A percentile compares a stretch with the other conserved stretches of the same genome.
Conservation (phyloP, 1,140 invertebrate species). For the Drosophila littoralis region DNA sequence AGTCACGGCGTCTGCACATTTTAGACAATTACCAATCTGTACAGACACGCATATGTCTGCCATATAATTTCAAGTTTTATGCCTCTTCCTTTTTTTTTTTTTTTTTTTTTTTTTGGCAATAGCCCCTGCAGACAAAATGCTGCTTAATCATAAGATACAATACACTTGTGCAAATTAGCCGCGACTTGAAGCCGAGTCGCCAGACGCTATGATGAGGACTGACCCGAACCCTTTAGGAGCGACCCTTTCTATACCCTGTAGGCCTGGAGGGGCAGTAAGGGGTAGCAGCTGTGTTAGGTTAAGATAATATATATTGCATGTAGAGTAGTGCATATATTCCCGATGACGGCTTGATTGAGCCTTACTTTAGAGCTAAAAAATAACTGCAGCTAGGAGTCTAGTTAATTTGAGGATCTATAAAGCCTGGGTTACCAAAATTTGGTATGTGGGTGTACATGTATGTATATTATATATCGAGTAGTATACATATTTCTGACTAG, state of each 20-base stretch:
- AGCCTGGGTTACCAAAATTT: too few species aligned
- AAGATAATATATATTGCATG: neutral
- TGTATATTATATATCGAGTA: too few species aligned
- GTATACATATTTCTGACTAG: too few species aligned
- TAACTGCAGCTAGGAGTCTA: too few species aligned
- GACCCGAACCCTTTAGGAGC: constrained; percentile 36
- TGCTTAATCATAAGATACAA: constrained; percentile 59
- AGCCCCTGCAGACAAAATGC: constrained; percentile 46
- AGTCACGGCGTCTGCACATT: constrained; percentile 41
- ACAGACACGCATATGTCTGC: constrained; percentile 39
- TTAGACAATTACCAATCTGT: constrained; percentile 49
- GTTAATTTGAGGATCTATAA: too few species aligned
- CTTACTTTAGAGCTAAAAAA: too few species aligned
- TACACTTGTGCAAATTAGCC: constrained; percentile 53
- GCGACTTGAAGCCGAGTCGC: constrained; percentile 32
- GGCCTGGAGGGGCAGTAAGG: neutral
- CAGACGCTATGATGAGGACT: constrained; percentile 18
- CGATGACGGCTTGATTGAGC: too few species aligned
- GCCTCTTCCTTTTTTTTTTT: too few species aligned
- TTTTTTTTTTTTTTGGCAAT: constrained; percentile 43
- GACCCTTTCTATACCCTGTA: constrained; percentile 33
- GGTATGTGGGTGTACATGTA: too few species aligned
- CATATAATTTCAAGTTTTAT: constrained; percentile 48
- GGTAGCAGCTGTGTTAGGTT: neutral
- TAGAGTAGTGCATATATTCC: neutral